Conservation (phyloP, 2,888 invertebrate species). For the Cryptocheilus praepositus region DNA sequence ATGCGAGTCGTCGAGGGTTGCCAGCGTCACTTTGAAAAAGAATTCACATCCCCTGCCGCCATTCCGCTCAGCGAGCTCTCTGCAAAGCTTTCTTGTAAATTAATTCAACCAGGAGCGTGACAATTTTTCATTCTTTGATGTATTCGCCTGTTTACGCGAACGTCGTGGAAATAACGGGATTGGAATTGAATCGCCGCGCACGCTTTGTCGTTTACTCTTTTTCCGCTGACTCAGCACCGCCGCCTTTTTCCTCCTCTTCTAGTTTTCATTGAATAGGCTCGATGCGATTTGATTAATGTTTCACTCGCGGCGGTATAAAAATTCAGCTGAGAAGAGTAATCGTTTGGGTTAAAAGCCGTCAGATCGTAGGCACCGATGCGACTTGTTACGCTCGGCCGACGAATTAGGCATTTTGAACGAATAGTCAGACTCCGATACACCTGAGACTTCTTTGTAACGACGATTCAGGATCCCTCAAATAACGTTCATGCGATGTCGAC, state of each 20-base stretch:
- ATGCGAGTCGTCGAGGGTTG: conserved; percentile 16
- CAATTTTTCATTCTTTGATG: conserved; percentile 8
- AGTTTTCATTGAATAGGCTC: too few species aligned
- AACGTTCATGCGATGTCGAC: conserved; percentile 47
- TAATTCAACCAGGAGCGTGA: conserved; percentile 13
- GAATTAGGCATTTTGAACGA: conserved; percentile 7
- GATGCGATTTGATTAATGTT: too few species aligned
- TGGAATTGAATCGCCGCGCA: conserved; percentile 4
- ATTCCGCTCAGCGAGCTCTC: too few species aligned
- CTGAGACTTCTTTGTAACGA: conserved; percentile 39
- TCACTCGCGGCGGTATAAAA: too few species aligned
- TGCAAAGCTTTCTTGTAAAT: conserved; percentile 25
- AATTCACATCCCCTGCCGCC: conserved; percentile 5
- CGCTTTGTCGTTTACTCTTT: conserved; percentile 30
- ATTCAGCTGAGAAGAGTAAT: too few species aligned
- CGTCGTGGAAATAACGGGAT: conserved; percentile 28
- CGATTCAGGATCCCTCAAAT: conserved; percentile 39
- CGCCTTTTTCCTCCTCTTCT: too few species aligned
- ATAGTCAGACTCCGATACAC: conserved; percentile 24
- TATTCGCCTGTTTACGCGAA: background rate
- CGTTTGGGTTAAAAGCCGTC: too few species aligned
- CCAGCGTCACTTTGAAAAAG: conserved; percentile 12
- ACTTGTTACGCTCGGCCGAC: background rate
- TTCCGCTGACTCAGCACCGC: too few species aligned
- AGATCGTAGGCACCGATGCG: too few species aligned